Base-by-base conservation (phyloP, 2,888 invertebrate species). In the Elegia similella region DNA sequence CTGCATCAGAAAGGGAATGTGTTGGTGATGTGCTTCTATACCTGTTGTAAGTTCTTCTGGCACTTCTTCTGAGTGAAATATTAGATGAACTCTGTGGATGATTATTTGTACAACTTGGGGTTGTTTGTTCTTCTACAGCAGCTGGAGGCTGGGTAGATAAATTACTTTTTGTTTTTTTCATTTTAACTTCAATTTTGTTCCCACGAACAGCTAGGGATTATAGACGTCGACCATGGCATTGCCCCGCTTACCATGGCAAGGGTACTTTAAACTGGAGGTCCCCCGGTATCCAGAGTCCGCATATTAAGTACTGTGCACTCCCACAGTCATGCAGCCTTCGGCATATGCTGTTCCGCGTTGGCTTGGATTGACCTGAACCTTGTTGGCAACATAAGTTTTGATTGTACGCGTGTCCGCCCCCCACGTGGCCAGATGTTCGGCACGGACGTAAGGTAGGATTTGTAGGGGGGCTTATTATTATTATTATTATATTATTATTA, bases 261-360 rank as follows among this genome's bases (percentile, higher is more conserved):
- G 43, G 43, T 43, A 43, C 7, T 48, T 61, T 55, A 60, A 63
- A 52, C 57, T 50, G 47, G 42, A 30, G 58, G 6, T 30, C 15
- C 43, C 43, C 43, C 13, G 43, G 43, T 43, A 43, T 43, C 16
- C 43, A 43, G 43, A 43, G 43, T 43, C n/a, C 43, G 43, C 43
- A 43, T 43, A 43, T 16, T 13, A 13, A 13, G 2, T 10, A 43
- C 43, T 16, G n/a, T 16, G 43, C 43, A n/a, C 13, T 16, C 43
- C 43, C 13, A 16, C n/a, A 16, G 43, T n/a, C 43, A 43, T 15
- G 43, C 43, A 43, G 43, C 43, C 43, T n/a, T 43, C 43, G 43
- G 43, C 47, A 46, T 32, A 55, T 44, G 57, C 52, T 58, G 58
- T 48, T 30, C 47, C 58, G 43, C 30, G 42, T 57, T 53, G 32